A percentile compares a stretch with the other conserved stretches of the same genome.
Evolutionary conservation across 2,113 vertebrate genomes (phyloP).

Genomic region (Rhinolophus ferrumequinum): DNA sequence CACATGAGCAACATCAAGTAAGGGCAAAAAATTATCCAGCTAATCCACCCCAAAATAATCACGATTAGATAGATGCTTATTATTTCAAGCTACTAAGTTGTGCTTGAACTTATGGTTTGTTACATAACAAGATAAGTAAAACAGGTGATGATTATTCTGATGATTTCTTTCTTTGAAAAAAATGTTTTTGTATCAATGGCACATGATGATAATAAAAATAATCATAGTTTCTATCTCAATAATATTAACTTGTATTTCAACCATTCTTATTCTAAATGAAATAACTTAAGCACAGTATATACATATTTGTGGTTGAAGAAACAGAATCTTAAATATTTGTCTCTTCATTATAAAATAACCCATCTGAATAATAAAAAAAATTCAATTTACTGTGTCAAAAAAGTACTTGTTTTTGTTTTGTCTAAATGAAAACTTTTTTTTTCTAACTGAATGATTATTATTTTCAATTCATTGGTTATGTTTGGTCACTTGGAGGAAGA

Average conservation of each 20-base stretch:
- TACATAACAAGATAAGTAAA: neutral
- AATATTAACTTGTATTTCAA: slow-evolving; percentile 29
- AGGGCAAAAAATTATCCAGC: neutral
- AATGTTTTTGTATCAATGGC: neutral
- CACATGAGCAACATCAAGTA: neutral
- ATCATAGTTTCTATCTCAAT: neutral
- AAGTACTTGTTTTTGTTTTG: slow-evolving; percentile 33
- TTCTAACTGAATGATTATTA: neutral
- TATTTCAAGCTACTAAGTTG: neutral
- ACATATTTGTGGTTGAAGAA: slow-evolving; percentile 6
- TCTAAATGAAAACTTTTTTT: slow-evolving; percentile 29
- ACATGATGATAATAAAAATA: neutral
- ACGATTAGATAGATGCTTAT: neutral
- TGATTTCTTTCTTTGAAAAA: slow-evolving; percentile 2
- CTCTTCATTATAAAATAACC: slow-evolving; percentile 25
- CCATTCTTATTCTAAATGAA: slow-evolving; percentile 31
- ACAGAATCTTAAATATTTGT: slow-evolving; percentile 1
- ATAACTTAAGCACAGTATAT: neutral
- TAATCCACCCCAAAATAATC: neutral
- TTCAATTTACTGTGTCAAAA: neutral
- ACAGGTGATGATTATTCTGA: neutral
- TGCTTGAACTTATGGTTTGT: neutral
- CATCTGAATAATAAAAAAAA: slow-evolving; percentile 44
- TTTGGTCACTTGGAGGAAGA: neutral
- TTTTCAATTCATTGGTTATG: neutral